phyloP scores from a whole-genome alignment of 2,113 vertebrate genomes.

The Brienomyrus longianalis region DNA sequence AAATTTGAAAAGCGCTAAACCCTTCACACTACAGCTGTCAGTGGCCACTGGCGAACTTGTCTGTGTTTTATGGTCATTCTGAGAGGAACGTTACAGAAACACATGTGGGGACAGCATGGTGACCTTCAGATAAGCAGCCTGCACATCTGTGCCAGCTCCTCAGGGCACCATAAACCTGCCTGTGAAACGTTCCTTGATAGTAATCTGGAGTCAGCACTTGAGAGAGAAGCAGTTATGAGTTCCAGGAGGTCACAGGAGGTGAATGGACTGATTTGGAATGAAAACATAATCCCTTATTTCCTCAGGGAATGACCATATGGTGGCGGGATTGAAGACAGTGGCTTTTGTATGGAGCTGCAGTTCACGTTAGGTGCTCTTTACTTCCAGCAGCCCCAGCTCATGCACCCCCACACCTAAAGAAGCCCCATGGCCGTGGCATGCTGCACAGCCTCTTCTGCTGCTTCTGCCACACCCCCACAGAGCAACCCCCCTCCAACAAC shows the following conservation, averaged over 20 bases:
- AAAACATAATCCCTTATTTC: neutral
- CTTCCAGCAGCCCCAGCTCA: constrained; percentile 45
- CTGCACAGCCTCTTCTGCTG: constrained; percentile 72
- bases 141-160: neutral
- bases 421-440: constrained; percentile 63
- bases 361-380: neutral
- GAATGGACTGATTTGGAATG: neutral
- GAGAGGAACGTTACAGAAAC: neutral
- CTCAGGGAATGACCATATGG: neutral
- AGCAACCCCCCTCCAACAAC: constrained; percentile 60
- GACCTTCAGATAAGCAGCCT: neutral
- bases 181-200: neutral
- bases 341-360: neutral
- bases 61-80: neutral
- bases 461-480: constrained; percentile 64
- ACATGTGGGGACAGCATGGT: neutral
- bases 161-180: neutral
- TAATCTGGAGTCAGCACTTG: neutral
- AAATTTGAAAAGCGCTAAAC: neutral
- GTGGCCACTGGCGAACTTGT: neutral
- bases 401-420: constrained; percentile 56
- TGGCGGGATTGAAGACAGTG: neutral
- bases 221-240: neutral
- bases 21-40: neutral
- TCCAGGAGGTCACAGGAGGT: neutral